These are phyloP conservation scores for Protonibea diacanthus DNA, from an alignment of 2,797 vertebrate species.

Conservation along the genomic window DNA sequence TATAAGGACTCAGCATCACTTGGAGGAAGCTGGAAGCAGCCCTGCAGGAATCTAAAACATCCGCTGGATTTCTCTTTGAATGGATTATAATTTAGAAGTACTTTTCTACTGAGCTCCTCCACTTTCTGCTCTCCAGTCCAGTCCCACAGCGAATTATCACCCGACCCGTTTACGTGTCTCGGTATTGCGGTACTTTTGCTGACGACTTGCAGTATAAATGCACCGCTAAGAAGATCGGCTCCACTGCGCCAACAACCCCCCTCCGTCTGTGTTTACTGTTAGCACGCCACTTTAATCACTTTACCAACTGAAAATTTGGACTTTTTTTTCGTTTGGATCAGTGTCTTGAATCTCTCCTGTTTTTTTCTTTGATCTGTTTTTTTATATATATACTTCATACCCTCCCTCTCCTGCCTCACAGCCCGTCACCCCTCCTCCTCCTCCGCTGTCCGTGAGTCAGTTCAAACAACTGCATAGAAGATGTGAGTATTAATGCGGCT, in stretches of 20 bases:
- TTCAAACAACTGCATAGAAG: constrained; percentile 83
- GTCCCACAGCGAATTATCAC: constrained; percentile 58
- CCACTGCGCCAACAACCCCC: constrained; percentile 67
- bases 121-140: constrained; percentile 30
- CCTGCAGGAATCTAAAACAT: constrained; percentile 36
- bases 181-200: constrained; percentile 78
- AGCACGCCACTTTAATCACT: constrained; percentile 47
- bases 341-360: constrained; percentile 30
- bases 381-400: constrained; percentile 52
- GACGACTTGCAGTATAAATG: constrained; percentile 67
- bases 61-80: constrained; percentile 37
- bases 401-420: constrained; percentile 59
- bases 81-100: constrained; percentile 70
- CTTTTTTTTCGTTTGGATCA: constrained; percentile 48
- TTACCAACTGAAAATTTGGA: constrained; percentile 32
- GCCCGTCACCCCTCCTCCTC: constrained; percentile 56
- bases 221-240: constrained; percentile 59
- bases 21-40: constrained; percentile 50
- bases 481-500: constrained; percentile 86
- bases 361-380: constrained; percentile 41
- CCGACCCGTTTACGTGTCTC: constrained; percentile 41
- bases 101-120: constrained; percentile 39
- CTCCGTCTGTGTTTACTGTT: constrained; percentile 29
- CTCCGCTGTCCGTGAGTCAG: constrained; percentile 74
- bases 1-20: constrained; percentile 51